Conservation (phyloP, 2,888 invertebrate genomes). For the Noctua janthe region DNA sequence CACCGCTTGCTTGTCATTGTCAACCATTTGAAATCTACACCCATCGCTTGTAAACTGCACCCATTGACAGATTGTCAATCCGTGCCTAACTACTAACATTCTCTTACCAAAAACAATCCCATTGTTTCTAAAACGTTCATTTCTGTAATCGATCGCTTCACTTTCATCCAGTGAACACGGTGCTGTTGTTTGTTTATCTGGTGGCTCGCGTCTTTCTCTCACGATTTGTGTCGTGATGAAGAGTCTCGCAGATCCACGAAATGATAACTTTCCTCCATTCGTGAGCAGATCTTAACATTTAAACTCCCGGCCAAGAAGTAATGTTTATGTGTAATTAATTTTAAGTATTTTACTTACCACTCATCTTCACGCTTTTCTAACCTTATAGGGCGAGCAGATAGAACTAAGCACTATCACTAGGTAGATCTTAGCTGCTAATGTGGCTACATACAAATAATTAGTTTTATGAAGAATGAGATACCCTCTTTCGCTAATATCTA, state of each 20-base stretch:
- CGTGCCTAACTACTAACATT: slow-evolving; percentile 28
- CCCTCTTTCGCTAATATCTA: background rate
- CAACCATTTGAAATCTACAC: slow-evolving; percentile 60
- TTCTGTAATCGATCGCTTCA: slow-evolving; percentile 56
- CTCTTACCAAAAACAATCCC: slow-evolving; percentile 38
- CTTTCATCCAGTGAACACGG: slow-evolving; percentile 58
- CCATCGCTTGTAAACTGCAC: slow-evolving; percentile 53
- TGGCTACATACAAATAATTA: background rate
- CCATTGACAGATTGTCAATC: slow-evolving; percentile 46
- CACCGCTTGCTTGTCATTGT: slow-evolving; percentile 64
- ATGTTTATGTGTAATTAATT: slow-evolving; percentile 61
- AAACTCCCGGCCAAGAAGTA: slow-evolving; percentile 50
- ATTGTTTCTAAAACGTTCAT: slow-evolving; percentile 57
- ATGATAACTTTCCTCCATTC: slow-evolving; percentile 79
- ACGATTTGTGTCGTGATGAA: slow-evolving; percentile 82
- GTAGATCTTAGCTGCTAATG: background rate
- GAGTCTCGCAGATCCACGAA: slow-evolving; percentile 85
- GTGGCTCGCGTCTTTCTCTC: slow-evolving; percentile 73
- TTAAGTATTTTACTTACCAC: slow-evolving; percentile 39
- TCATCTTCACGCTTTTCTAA: slow-evolving; percentile 52
- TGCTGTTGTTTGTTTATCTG: slow-evolving; percentile 71
- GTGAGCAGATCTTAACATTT: slow-evolving; percentile 74
- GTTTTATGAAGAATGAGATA: slow-evolving; percentile 3
- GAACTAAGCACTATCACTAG: slow-evolving; percentile 10
- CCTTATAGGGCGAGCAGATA: slow-evolving; percentile 38